phyloP scores from a whole-genome alignment of 2,113 vertebrate species.

The Balaeniceps rex region DNA sequence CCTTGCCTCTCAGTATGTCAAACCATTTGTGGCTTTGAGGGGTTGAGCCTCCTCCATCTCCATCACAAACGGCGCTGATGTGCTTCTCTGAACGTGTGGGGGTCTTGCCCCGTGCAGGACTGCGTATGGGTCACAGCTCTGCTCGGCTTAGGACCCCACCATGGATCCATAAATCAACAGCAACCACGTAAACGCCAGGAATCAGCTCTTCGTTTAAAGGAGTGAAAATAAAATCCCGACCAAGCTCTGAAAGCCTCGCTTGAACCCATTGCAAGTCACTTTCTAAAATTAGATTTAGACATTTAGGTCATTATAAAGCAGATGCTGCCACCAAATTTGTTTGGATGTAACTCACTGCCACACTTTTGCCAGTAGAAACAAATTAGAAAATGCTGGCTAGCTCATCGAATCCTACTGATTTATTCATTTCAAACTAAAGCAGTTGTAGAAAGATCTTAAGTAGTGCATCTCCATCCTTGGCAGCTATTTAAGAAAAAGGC shows the following conservation, averaged over 20 bases:
- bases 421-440: not conserved
- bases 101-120: not conserved
- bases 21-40: not conserved
- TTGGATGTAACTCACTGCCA: not conserved
- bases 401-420: not conserved
- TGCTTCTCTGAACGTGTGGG: fast-evolving
- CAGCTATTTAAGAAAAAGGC: not conserved
- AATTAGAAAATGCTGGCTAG: conserved; percentile 30
- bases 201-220: not conserved
- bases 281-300: conserved; percentile 49
- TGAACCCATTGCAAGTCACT: conserved; percentile 18
- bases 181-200: fast-evolving
- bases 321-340: conserved; percentile 35
- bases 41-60: not conserved
- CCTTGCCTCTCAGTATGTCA: not conserved
- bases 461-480: not conserved
- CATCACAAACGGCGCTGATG: not conserved
- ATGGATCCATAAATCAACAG: not conserved
- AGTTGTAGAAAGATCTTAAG: not conserved
- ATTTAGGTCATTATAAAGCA: conserved; percentile 42
- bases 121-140: not conserved
- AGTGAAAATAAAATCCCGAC: not conserved
- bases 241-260: not conserved
- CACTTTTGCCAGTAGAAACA: conserved; percentile 43
- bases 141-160: not conserved